A percentile compares a stretch with the other conserved stretches of the same genome.
phyloP scores from a whole-genome alignment of 1,140 invertebrate genomes.

The Cydia amplana region DNA sequence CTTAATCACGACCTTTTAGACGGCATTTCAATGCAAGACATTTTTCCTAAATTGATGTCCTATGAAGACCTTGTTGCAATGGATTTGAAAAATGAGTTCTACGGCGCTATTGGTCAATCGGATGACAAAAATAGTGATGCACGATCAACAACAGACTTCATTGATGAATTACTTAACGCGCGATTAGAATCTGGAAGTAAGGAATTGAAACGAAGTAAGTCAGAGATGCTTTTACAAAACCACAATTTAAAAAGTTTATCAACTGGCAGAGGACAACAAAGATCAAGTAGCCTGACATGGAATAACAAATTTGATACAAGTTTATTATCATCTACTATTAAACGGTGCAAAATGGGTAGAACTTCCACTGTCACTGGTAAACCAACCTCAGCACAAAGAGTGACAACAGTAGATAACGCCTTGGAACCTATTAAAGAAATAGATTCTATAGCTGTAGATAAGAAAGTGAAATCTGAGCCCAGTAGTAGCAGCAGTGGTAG shows the following conservation, averaged over 20 bases:
- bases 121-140: slow-evolving; percentile 74
- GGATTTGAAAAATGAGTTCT: slow-evolving; percentile 82
- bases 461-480: slow-evolving; percentile 65
- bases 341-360: slow-evolving; percentile 82
- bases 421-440: slow-evolving; percentile 64
- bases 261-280: slow-evolving; percentile 80
- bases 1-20: slow-evolving; percentile 89
- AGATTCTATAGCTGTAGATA: slow-evolving; percentile 53
- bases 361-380: slow-evolving; percentile 75
- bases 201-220: slow-evolving; percentile 83
- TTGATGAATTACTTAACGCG: slow-evolving; percentile 82
- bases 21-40: slow-evolving; percentile 90
- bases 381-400: slow-evolving; percentile 66
- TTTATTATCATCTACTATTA: slow-evolving; percentile 81
- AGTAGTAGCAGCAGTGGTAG: slow-evolving; percentile 44
- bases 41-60: slow-evolving; percentile 84
- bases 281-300: slow-evolving; percentile 84
- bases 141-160: slow-evolving; percentile 80
- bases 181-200: slow-evolving; percentile 74
- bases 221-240: slow-evolving; percentile 81
- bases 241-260: slow-evolving; percentile 76
- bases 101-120: slow-evolving; percentile 76
- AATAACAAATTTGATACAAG: slow-evolving; percentile 84
- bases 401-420: slow-evolving; percentile 53
- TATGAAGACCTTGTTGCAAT: slow-evolving; percentile 81